Evolutionary conservation across 1,140 invertebrate genomes (phyloP).

Genomic region (Brachionus paranguensis): DNA sequence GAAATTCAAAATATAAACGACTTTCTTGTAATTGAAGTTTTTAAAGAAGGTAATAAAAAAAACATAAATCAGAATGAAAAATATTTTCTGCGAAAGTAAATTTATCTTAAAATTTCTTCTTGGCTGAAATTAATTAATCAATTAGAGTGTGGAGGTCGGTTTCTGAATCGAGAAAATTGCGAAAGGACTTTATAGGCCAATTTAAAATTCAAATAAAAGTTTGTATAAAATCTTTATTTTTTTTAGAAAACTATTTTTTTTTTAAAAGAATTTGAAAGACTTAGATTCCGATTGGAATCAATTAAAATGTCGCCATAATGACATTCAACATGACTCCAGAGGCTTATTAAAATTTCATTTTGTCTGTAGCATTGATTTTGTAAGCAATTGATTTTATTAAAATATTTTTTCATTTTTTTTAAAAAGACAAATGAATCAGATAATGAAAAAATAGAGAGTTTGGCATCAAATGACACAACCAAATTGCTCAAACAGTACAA

Average conservation of each 20-base stretch:
- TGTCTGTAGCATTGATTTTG: not conserved
- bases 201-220: not conserved
- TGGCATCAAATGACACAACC: not conserved
- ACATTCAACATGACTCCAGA: not conserved
- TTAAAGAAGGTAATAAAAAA: not conserved
- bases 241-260: not conserved
- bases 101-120: not conserved
- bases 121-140: not conserved
- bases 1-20: not conserved
- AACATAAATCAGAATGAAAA: not conserved
- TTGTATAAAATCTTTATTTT: too few species aligned
- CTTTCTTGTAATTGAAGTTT: not conserved
- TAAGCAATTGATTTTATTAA: not conserved
- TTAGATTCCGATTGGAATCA: not conserved
- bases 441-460: not conserved
- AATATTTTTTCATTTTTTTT: not conserved
- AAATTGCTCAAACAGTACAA: not conserved
- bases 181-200: slow-evolving; percentile 4
- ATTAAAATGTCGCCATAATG: not conserved
- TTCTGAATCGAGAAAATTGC: not conserved
- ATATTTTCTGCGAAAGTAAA: not conserved
- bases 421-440: not conserved
- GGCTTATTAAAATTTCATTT: not conserved
- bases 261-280: not conserved
- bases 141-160: not conserved